Percentiles rank a stretch among this genome's conserved stretches.
Evolutionary conservation across 2,113 vertebrate species (phyloP).

Genomic region (Spea multiplicata): DNA sequence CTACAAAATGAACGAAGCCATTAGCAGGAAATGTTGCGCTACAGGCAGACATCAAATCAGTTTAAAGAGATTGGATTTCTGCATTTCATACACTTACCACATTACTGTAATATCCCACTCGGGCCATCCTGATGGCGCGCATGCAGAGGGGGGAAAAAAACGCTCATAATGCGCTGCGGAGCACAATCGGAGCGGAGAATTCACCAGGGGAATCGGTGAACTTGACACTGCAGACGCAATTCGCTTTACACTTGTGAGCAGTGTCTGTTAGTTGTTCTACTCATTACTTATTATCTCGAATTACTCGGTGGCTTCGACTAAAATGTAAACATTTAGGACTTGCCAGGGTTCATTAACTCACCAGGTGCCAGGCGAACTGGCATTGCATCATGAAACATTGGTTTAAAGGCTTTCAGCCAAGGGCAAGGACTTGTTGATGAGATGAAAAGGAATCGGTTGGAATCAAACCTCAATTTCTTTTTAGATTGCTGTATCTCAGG

Average conservation of each 20-base stretch:
- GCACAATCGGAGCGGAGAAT: slow-evolving; percentile 51
- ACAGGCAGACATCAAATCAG: slow-evolving; percentile 86
- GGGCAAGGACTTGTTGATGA: too few species aligned
- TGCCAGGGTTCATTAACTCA: slow-evolving; percentile 9
- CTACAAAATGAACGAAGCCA: slow-evolving; percentile 92
- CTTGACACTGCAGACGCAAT: slow-evolving; percentile 28
- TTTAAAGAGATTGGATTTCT: slow-evolving; percentile 80
- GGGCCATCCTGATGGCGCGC: slow-evolving; percentile 56
- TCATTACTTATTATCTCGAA: slow-evolving; percentile 34
- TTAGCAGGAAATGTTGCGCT: slow-evolving; percentile 81
- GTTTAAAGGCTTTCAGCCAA: too few species aligned
- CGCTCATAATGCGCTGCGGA: slow-evolving; percentile 64
- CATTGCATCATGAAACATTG: too few species aligned
- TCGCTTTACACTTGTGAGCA: slow-evolving; percentile 22
- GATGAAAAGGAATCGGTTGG: too few species aligned
- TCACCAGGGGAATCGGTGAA: slow-evolving; percentile 1
- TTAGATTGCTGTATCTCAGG: too few species aligned
- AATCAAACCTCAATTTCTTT: too few species aligned
- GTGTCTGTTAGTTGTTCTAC: slow-evolving; percentile 10
- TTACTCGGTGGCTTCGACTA: slow-evolving; percentile 5
- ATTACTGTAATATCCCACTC: slow-evolving; percentile 87
- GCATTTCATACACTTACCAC: slow-evolving; percentile 81
- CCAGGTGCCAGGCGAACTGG: background rate
- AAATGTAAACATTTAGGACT: slow-evolving; percentile 18
- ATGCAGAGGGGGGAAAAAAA: slow-evolving; percentile 46